A percentile compares a stretch with the other conserved stretches of the same genome.
Evolutionary conservation across 2,888 invertebrate species (phyloP).

Genomic region (Drosophila austrosaltans): DNA sequence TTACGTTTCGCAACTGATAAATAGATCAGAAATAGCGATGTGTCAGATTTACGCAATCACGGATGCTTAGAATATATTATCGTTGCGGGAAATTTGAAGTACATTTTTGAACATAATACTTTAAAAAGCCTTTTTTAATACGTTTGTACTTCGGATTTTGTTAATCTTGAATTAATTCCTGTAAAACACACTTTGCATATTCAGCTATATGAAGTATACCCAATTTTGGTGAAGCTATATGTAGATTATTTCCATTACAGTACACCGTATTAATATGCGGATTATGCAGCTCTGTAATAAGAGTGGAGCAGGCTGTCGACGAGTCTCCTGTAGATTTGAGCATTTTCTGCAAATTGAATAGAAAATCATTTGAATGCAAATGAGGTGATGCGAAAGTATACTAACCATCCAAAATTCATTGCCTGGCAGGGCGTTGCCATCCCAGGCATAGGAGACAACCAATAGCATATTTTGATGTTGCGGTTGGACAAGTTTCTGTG

Average conservation of each 20-base stretch:
- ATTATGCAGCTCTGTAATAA: conserved; percentile 86
- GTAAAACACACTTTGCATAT: conserved; percentile 61
- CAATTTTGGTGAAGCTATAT: conserved; percentile 83
- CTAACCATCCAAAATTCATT: conserved; percentile 88
- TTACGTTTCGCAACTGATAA: conserved; percentile 5
- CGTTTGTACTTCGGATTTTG: too few species aligned
- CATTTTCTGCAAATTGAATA: conserved; percentile 71
- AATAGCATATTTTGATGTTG: conserved; percentile 84
- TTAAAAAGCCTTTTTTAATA: too few species aligned
- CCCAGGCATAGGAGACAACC: conserved; percentile 89
- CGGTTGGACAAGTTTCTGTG: conserved; percentile 83
- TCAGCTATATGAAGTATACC: conserved; percentile 81
- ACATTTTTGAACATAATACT: neutral
- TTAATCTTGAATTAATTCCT: too few species aligned
- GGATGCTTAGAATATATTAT: neutral
- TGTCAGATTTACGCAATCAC: neutral
- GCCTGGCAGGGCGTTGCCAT: conserved; percentile 89
- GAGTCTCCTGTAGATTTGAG: conserved; percentile 84
- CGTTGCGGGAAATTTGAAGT: conserved; percentile 10
- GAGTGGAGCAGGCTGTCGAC: conserved; percentile 86
- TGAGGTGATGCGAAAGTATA: neutral
- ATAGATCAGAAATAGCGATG: neutral
- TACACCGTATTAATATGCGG: conserved; percentile 84
- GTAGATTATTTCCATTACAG: conserved; percentile 84
- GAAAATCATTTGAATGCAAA: too few species aligned